Base-by-base conservation (phyloP, 2,888 invertebrate species). In the Lagria hirta region DNA sequence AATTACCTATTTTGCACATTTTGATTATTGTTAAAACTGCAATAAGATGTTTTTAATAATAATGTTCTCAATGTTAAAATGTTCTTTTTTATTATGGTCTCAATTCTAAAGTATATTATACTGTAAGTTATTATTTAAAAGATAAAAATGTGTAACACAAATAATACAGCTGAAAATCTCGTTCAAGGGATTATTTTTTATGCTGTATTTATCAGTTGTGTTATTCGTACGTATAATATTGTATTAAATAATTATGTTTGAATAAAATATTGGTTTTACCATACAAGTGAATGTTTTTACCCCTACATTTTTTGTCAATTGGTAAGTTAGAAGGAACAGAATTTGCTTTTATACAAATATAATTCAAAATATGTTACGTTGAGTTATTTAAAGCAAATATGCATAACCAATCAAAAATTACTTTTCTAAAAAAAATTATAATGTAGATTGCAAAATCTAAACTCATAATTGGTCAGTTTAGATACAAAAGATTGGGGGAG, bases 241-340 rank as follows among this genome's bases (percentile, higher is more conserved):
- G 68, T 70, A 70, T 65, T 66, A 67, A 65, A 61, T 58, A 55
- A 62, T 61, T 56, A 61, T 66, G 68, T 68, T 68, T 69, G 63
- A 69, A 69, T 68, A 69, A 66, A 69, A 66, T 62, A 62, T 64
- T 63, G 63, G 64, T 65, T 65, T 58, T 54, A 59, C 51, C 50
- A 51, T 28, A 10, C 2, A n/a, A n/a, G n/a, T n/a, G n/a, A n/a
- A n/a, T n/a, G n/a, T n/a, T n/a, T n/a, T n/a, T n/a, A n/a, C n/a
- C n/a, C n/a, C n/a, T n/a, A n/a, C n/a, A n/a, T n/a, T n/a, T n/a
- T n/a, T n/a, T n/a, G n/a, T n/a, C n/a, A n/a, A n/a, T n/a, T n/a
- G n/a, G n/a, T n/a, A n/a, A n/a, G n/a, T n/a, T n/a, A n/a, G n/a
- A n/a, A n/a, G n/a, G n/a, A n/a, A n/a, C n/a, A n/a, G n/a, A n/a